Base-by-base conservation (phyloP, 2,113 vertebrate species). In the Caranx melampygus region DNA sequence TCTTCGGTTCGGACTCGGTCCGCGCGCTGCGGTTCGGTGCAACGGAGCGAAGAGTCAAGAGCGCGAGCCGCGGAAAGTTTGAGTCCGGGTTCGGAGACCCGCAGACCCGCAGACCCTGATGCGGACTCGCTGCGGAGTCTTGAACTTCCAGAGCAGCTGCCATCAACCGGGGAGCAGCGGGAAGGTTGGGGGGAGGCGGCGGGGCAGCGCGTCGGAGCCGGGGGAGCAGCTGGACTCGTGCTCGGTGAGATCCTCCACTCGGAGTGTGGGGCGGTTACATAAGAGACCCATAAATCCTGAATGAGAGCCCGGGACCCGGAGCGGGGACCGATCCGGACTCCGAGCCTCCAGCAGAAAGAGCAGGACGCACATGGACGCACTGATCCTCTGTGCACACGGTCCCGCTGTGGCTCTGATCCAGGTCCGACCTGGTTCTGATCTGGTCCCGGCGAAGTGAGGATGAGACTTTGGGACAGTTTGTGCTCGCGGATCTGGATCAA, bases 321-420 rank as follows among this genome's bases (percentile, higher is more conserved):
- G 70, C 72, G 10, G 18, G 65, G 21, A 34, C n/a, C 6, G 57
- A 63, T 31, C 69, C 49, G 51, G 76, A 71, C 72, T 18, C 15
- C 47, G 1, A 68, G 74, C 61, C 15, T 49, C 12, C 49, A 20
- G 49, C 16, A 16, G 9, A 44, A 9, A 4, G 31, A 51, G 31
- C 62, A 3, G 83, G 74, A 78, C 83, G 60, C 84, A 81, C 77
- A 71, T 86, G 86, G 55, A 81, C 82, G 49, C n/a, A 47, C 45
- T 2, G 18, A 40, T 13, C 12, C 49, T 45, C 44, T 13, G 61
- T 26, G 49, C n/a, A 33, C 58, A 9, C 71, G 54, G 55, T 57
- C 45, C 63, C 10, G 62, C 57, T 20, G 51, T 20, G 34, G 45
- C 6, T 70, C 74, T 45, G 64, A 62, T 57, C 61, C 42, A 18